Percentiles rank a stretch among this genome's conserved stretches.
These are phyloP conservation scores for Brachyhypopomus occidentalis DNA, from an alignment of 2,113 vertebrate species.

Conservation along the genomic window DNA sequence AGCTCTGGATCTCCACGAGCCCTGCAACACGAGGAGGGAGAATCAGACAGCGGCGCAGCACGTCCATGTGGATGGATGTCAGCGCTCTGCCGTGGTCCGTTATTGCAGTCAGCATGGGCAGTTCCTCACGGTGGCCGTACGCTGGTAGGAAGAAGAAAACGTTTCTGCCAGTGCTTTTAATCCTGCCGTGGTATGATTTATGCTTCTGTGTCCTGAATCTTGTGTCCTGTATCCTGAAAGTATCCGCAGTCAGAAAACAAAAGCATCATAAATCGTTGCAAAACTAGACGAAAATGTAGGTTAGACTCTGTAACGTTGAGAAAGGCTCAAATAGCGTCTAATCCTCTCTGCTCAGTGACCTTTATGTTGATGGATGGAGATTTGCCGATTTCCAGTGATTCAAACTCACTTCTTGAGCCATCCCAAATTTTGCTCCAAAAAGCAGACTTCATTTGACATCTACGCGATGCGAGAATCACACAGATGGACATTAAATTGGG, in stretches of 20 bases:
- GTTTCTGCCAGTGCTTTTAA: neutral
- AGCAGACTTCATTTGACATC: constrained; percentile 2
- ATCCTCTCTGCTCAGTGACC: neutral
- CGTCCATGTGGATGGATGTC: neutral
- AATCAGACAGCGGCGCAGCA: constrained; percentile 45
- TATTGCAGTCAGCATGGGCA: neutral
- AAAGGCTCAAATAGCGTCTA: neutral
- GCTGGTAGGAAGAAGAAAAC: neutral
- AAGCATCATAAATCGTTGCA: neutral
- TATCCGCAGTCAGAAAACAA: too few species aligned
- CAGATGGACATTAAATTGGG: neutral
- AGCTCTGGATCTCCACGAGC: constrained; percentile 27
- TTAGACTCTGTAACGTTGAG: neutral
- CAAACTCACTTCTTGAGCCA: neutral
- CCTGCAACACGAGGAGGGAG: constrained; percentile 41
- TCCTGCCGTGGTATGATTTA: neutral
- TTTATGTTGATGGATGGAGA: neutral
- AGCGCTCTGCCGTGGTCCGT: neutral
- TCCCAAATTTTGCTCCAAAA: neutral
- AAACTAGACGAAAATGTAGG: neutral
- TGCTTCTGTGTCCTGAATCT: neutral
- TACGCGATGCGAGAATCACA: neutral
- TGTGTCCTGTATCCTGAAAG: neutral
- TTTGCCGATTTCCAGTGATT: neutral
- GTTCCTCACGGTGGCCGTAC: neutral